Conservation (phyloP, 2,888 invertebrate genomes). For the Hoplodrina ambigua region DNA sequence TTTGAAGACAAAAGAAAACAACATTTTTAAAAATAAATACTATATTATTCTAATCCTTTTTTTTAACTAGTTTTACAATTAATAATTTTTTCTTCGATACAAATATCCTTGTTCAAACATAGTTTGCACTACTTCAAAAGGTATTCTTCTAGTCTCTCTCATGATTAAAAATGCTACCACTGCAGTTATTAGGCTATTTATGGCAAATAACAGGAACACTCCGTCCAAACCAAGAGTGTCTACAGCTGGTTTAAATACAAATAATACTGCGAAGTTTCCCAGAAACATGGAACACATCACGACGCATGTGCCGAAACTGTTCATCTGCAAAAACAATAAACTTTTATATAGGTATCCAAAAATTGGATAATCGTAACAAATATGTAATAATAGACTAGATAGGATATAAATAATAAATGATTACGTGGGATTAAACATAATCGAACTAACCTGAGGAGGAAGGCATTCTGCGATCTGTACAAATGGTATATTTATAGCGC, state of each 20-base stretch:
- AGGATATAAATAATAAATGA: not conserved
- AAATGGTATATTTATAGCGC: slow-evolving; percentile 72
- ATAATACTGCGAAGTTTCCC: slow-evolving; percentile 66
- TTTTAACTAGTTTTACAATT: slow-evolving; percentile 6
- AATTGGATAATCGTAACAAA: no score
- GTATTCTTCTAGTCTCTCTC: slow-evolving; percentile 79
- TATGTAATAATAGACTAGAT: no score
- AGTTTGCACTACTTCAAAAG: slow-evolving; percentile 70
- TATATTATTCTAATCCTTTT: not conserved
- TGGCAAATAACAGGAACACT: slow-evolving; percentile 75
- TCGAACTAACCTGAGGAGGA: slow-evolving; percentile 66
- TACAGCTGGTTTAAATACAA: slow-evolving; percentile 61
- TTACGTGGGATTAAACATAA: not conserved
- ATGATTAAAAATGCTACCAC: slow-evolving; percentile 69
- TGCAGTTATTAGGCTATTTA: slow-evolving; percentile 65
- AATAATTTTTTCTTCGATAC: slow-evolving; percentile 46
- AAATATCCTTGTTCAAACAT: slow-evolving; percentile 69
- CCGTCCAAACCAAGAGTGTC: slow-evolving; percentile 73
- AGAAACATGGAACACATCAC: slow-evolving; percentile 58
- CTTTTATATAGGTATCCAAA: no score
- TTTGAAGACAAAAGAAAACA: slow-evolving; percentile 7
- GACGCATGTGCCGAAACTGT: slow-evolving; percentile 63
- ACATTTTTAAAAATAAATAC: not conserved
- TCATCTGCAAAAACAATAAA: slow-evolving; percentile 64
- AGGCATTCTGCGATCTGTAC: slow-evolving; percentile 69